phyloP scores from a whole-genome alignment of 2,888 invertebrate species.

The Dicroscelio sp. region DNA sequence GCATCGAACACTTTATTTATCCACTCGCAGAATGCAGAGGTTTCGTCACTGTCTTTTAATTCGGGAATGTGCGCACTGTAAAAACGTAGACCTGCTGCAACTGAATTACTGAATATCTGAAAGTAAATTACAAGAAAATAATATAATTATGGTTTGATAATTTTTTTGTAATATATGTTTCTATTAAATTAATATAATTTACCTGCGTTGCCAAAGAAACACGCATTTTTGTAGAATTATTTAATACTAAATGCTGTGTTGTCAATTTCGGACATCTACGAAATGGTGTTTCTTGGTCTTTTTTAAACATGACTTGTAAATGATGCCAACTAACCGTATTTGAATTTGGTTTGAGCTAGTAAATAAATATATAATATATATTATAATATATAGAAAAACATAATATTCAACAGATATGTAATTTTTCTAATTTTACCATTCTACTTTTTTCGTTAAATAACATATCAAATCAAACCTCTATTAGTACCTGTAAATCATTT shows the following conservation, averaged over 20 bases:
- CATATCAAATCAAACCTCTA: background rate
- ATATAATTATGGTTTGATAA: background rate
- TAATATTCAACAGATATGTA: too few species aligned
- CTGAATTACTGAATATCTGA: slow-evolving; percentile 25
- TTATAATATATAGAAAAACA: too few species aligned
- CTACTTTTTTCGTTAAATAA: too few species aligned
- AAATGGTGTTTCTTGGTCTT: background rate
- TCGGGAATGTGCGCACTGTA: background rate
- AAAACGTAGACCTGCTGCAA: slow-evolving; percentile 6
- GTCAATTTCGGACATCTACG: background rate
- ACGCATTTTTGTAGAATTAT: background rate
- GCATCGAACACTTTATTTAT: slow-evolving; percentile 31
- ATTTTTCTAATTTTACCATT: too few species aligned
- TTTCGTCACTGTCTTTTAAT: background rate
- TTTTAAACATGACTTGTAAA: background rate
- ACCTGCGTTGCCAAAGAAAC: background rate
- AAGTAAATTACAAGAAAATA: background rate
- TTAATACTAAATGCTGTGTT: background rate
- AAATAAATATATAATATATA: too few species aligned
- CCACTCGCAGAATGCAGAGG: slow-evolving; percentile 27
- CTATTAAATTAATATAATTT: too few species aligned
- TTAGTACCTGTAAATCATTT: background rate
- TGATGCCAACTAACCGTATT: background rate
- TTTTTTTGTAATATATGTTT: background rate
- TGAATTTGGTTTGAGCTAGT: too few species aligned